phyloP scores from a whole-genome alignment of 2,797 vertebrate genomes.

The Eleutherodactylus coqui region DNA sequence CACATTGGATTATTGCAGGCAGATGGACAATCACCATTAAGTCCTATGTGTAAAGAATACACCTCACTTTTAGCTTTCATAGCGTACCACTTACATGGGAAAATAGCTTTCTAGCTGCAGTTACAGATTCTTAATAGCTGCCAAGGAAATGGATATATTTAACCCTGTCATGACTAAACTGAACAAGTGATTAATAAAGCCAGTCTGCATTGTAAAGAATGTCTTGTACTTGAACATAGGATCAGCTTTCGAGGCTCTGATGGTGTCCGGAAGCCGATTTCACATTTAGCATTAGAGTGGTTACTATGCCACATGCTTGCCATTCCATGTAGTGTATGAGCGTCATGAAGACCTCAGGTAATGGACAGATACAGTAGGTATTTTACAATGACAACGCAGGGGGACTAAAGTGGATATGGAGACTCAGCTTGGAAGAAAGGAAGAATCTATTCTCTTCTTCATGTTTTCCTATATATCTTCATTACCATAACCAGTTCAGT shows the following conservation, averaged over 20 bases:
- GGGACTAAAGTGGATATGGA: neutral
- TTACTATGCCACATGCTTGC: constrained; percentile 33
- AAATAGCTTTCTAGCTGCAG: constrained; percentile 13
- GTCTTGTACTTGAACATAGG: neutral
- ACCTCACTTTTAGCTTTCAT: neutral
- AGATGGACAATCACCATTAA: neutral
- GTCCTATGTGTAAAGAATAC: neutral
- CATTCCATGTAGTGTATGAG: constrained; percentile 21
- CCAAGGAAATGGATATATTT: neutral
- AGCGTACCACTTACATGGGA: neutral
- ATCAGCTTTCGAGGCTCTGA: neutral
- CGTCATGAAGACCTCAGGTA: neutral
- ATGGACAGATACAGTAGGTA: constrained; percentile 8
- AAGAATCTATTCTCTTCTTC: neutral
- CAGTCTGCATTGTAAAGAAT: neutral
- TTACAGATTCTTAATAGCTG: neutral
- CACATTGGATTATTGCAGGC: constrained; percentile 18
- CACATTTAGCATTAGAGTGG: constrained; percentile 32
- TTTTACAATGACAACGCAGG: neutral
- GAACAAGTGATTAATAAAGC: neutral
- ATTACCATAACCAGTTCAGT: neutral
- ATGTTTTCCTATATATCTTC: neutral
- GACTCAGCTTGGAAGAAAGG: neutral
- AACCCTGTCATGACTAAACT: constrained; percentile 10
- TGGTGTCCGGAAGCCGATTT: neutral